phyloP scores from a whole-genome alignment of 2,888 invertebrate species.

The Dolichomitus sp. region DNA sequence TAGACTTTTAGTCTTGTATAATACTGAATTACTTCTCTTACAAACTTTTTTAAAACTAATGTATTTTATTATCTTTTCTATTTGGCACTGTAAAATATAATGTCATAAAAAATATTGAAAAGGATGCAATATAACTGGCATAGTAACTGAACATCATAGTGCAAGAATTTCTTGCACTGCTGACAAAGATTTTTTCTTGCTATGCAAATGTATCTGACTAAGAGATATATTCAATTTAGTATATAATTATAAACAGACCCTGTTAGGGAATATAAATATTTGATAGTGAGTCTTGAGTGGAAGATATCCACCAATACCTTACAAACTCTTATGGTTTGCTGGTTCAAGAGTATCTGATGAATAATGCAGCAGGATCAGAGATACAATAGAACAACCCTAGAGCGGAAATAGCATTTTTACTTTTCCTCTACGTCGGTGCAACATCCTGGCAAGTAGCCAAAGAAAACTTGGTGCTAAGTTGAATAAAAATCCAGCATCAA shows the following conservation, averaged over 20 bases:
- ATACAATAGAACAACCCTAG: constrained; percentile 27
- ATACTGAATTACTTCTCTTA: not conserved
- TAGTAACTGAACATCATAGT: not conserved
- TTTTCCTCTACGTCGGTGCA: not conserved
- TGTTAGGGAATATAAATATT: not conserved
- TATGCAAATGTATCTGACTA: not conserved
- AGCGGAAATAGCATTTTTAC: not conserved
- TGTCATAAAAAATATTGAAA: not conserved
- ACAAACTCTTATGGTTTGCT: constrained; percentile 40
- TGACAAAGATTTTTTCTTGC: not conserved
- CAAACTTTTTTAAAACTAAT: not conserved
- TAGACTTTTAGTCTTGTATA: no score
- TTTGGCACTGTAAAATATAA: not conserved
- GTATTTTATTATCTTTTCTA: not conserved
- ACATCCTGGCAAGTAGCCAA: constrained; percentile 59
- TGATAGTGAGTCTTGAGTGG: not conserved
- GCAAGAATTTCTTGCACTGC: not conserved
- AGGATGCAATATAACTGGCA: not conserved
- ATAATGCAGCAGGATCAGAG: constrained; percentile 73
- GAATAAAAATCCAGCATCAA: not conserved
- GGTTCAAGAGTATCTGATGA: constrained; percentile 73
- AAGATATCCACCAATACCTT: not conserved
- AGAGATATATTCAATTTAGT: not conserved
- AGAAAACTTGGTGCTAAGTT: constrained; percentile 60
- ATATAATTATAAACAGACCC: not conserved